These are phyloP conservation scores for Nymphalis c-album DNA, from an alignment of 2,888 invertebrate species.

Conservation along the genomic window DNA sequence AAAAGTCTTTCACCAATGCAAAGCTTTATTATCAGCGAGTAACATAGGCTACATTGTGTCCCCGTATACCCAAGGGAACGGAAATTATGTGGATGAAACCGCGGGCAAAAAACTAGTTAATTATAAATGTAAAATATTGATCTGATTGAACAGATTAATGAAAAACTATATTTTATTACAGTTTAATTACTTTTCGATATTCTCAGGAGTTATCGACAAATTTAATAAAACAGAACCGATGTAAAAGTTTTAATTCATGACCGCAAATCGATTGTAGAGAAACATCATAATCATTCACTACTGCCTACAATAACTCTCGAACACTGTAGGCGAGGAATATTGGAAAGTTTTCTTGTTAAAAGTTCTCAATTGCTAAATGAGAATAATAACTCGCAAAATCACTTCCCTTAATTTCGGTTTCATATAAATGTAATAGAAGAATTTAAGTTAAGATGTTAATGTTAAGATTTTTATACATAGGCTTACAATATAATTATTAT, in stretches of 20 bases:
- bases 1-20: no score
- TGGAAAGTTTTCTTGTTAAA: slow-evolving; percentile 80
- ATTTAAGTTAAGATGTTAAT: no score
- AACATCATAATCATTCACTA: slow-evolving; percentile 70
- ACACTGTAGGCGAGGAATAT: slow-evolving; percentile 72
- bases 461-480: background rate
- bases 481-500: background rate
- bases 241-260: slow-evolving; percentile 40
- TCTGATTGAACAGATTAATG: no score
- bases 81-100: no score
- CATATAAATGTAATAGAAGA: slow-evolving; percentile 42
- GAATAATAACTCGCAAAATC: slow-evolving; percentile 78
- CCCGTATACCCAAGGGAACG: no score
- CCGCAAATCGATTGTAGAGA: slow-evolving; percentile 51
- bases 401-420: slow-evolving; percentile 50
- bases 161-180: slow-evolving; percentile 15
- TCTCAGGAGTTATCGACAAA: slow-evolving; percentile 29
- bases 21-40: no score
- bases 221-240: slow-evolving; percentile 36
- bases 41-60: no score
- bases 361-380: slow-evolving; percentile 77
- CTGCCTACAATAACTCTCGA: slow-evolving; percentile 68
- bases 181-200: slow-evolving; percentile 30
- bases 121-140: no score
- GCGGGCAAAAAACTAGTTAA: no score